Conservation (phyloP, 2,888 invertebrate species). For the Erebia ligea region DNA sequence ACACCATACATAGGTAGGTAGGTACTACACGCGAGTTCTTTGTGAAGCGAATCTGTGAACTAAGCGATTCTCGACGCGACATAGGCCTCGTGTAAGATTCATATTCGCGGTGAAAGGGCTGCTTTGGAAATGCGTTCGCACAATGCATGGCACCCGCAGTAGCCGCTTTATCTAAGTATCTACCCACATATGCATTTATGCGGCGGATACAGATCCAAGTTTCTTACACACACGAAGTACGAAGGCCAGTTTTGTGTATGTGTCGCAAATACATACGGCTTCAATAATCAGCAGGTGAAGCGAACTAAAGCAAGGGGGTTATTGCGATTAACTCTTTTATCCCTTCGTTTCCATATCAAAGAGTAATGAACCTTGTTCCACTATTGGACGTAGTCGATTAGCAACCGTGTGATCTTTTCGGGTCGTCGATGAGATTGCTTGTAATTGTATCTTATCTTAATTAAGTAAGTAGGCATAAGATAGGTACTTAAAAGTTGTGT, state of each 20-base stretch:
- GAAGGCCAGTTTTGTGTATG: conserved; percentile 79
- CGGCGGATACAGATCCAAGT: conserved; percentile 82
- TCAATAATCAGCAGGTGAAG: conserved; percentile 83
- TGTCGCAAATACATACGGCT: conserved; percentile 81
- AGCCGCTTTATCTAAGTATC: conserved; percentile 71
- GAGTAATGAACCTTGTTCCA: conserved; percentile 82
- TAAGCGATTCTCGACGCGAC: conserved; percentile 69
- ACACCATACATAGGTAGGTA: conserved; percentile 64
- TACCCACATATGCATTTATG: conserved; percentile 73
- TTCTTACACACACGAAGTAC: conserved; percentile 76
- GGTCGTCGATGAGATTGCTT: conserved; percentile 30
- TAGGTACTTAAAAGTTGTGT: neutral
- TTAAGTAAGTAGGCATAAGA: neutral
- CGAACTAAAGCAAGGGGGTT: conserved; percentile 80
- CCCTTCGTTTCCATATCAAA: conserved; percentile 82
- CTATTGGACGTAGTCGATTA: conserved; percentile 74
- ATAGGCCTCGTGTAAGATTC: conserved; percentile 66
- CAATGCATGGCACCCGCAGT: conserved; percentile 77
- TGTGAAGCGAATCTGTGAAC: conserved; percentile 63
- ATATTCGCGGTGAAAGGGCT: conserved; percentile 72
- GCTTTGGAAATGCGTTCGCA: conserved; percentile 67
- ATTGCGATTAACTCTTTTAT: conserved; percentile 83
- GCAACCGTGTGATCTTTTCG: conserved; percentile 73
- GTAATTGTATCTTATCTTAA: conserved; percentile 19
- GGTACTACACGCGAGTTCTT: conserved; percentile 64